Conservation (phyloP, 1,140 invertebrate genomes). For the Pogonomyrmex barbatus region DNA sequence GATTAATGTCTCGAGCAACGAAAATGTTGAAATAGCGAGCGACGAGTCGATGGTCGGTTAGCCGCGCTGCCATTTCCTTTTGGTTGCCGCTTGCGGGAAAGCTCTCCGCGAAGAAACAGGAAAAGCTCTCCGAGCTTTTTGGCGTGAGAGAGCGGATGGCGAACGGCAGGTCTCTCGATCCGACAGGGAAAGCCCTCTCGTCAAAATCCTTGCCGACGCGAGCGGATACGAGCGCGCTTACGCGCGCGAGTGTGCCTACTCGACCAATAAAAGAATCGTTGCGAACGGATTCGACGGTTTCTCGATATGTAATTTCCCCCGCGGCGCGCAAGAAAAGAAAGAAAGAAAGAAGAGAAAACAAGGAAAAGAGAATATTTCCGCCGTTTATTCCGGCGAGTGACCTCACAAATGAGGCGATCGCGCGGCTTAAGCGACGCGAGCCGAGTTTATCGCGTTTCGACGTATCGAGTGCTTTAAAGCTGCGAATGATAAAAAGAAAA, state of each 20-base stretch:
- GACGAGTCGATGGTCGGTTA: conserved; percentile 1
- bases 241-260: conserved; percentile 8
- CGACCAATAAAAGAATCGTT: conserved; percentile 59
- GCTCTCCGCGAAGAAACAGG: conserved; percentile 4
- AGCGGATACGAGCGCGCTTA: conserved; percentile 18
- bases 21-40: conserved; percentile 25
- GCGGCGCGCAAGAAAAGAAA: conserved; percentile 9
- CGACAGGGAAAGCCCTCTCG: conserved; percentile 56
- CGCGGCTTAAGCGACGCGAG: conserved; percentile 49
- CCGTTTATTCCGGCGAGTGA: conserved; percentile 57
- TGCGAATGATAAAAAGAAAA: conserved; percentile 30
- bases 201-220: conserved; percentile 53
- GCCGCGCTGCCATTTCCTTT: conserved; percentile 40
- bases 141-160: conserved; percentile 47
- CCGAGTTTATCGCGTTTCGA: conserved; percentile 55
- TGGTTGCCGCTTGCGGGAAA: conserved; percentile 22
- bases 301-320: conserved; percentile 62
- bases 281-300: conserved; percentile 60
- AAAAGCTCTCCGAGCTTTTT: conserved; percentile 27
- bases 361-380: conserved; percentile 28
- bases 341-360: background rate
- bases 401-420: conserved; percentile 60
- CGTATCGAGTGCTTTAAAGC: conserved; percentile 48
- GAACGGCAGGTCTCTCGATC: conserved; percentile 47
- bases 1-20: conserved; percentile 23